Evolutionary conservation across 2,888 invertebrate genomes (phyloP).

Genomic region (Merodon equestris): DNA sequence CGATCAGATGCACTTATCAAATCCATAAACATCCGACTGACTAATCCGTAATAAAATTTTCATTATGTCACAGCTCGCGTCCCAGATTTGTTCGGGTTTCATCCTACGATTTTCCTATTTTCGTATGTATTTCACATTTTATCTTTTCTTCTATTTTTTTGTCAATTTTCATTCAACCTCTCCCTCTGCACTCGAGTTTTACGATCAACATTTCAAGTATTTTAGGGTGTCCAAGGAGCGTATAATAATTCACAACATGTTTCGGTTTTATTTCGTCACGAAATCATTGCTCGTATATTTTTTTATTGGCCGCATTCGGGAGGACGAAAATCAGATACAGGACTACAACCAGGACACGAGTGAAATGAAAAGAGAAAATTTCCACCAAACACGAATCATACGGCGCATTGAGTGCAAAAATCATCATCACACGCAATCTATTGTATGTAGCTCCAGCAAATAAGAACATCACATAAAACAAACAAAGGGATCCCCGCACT

Average conservation of each 20-base stretch:
- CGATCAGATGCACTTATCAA: slow-evolving; percentile 47
- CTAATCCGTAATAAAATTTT: slow-evolving; percentile 47
- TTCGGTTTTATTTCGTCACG: slow-evolving; percentile 67
- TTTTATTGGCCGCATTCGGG: slow-evolving; percentile 40
- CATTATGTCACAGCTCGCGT: slow-evolving; percentile 45
- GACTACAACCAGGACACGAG: background rate
- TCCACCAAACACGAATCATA: slow-evolving; percentile 27
- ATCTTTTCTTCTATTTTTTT: slow-evolving; percentile 36
- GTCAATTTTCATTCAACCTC: slow-evolving; percentile 27
- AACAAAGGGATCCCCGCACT: slow-evolving; percentile 39
- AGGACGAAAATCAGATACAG: slow-evolving; percentile 15
- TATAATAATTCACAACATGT: slow-evolving; percentile 69
- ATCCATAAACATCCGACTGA: slow-evolving; percentile 45
- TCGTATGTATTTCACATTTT: slow-evolving; percentile 46
- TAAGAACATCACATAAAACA: slow-evolving; percentile 50
- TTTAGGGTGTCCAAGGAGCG: slow-evolving; percentile 37
- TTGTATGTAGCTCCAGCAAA: slow-evolving; percentile 5
- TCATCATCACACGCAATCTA: slow-evolving; percentile 47
- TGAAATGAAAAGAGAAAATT: slow-evolving; percentile 11
- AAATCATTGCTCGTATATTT: slow-evolving; percentile 64
- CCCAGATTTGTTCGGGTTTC: slow-evolving; percentile 45
- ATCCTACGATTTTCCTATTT: slow-evolving; percentile 31
- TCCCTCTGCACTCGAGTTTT: background rate
- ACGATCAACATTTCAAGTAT: slow-evolving; percentile 22
- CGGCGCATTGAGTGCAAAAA: slow-evolving; percentile 28